Evolutionary conservation across 2,797 vertebrate genomes (phyloP).

Genomic region (Tympanoctomys barrerae): DNA sequence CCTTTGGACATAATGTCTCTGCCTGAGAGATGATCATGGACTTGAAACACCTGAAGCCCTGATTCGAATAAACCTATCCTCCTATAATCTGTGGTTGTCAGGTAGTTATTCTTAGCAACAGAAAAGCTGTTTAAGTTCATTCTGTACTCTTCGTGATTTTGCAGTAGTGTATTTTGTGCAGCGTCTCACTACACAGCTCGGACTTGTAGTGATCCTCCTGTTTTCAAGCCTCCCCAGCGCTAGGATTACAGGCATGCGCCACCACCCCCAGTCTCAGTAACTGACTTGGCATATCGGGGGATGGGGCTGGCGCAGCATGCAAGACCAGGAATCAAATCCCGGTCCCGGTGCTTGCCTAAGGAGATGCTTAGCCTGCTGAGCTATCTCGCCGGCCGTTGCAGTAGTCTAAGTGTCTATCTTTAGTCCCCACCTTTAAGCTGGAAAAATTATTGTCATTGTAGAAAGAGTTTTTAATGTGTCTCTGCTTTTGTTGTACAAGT

Average conservation of each 20-base stretch:
- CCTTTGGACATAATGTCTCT: neutral
- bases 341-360: no score
- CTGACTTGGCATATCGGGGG: no score
- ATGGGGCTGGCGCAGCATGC: no score
- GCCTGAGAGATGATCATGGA: neutral
- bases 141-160: neutral
- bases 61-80: neutral
- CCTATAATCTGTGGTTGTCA: neutral
- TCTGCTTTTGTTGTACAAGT: neutral
- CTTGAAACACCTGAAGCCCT: neutral
- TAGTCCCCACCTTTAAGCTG: neutral
- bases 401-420: neutral
- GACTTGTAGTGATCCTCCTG: no score
- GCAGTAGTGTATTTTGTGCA: no score
- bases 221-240: no score
- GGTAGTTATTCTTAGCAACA: neutral
- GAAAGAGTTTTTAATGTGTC: neutral
- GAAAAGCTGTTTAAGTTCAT: neutral
- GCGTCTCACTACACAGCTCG: no score
- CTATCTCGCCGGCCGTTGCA: no score
- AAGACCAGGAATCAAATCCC: no score
- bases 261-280: no score
- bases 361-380: no score
- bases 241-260: no score
- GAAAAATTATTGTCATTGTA: neutral